Percentiles rank a stretch among this genome's conserved stretches.
phyloP scores from a whole-genome alignment of 2,797 vertebrate genomes.

The Sciaenops ocellatus region DNA sequence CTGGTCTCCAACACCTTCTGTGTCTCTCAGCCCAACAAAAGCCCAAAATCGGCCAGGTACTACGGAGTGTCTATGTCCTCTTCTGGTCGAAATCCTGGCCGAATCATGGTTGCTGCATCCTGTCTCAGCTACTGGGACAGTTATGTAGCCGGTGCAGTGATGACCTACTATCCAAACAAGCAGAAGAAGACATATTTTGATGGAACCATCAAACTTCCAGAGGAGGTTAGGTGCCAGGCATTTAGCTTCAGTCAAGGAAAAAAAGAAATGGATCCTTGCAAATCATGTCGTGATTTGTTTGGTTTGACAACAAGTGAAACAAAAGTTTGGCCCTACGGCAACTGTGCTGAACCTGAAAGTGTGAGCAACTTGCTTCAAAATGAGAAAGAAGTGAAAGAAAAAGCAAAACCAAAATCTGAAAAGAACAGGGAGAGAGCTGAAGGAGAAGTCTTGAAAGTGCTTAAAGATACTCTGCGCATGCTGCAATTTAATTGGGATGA shows the following conservation, averaged over 20 bases:
- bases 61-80: slow-evolving; percentile 61
- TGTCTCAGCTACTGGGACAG: slow-evolving; percentile 30
- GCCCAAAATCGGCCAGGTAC: background rate
- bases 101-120: slow-evolving; percentile 16
- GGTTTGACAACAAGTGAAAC: rapidly evolving
- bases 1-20: slow-evolving; percentile 29
- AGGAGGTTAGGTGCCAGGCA: background rate
- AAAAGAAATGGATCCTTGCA: rapidly evolving
- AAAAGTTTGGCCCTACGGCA: rapidly evolving
- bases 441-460: rapidly evolving
- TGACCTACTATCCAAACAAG: slow-evolving; percentile 15
- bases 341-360: slow-evolving; percentile 62
- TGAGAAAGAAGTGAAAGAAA: rapidly evolving
- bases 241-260: rapidly evolving
- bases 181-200: rapidly evolving
- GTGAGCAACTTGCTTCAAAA: slow-evolving; percentile 53
- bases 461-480: rapidly evolving
- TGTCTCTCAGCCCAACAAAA: background rate
- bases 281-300: slow-evolving; percentile 44
- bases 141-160: slow-evolving; percentile 44
- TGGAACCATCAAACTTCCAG: slow-evolving; percentile 34
- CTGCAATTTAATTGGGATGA: rapidly evolving
- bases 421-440: rapidly evolving
- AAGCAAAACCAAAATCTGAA: rapidly evolving
- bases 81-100: rapidly evolving